These are phyloP conservation scores for Adelphocoris suturalis DNA, from an alignment of 2,888 invertebrate species.

Conservation along the genomic window DNA sequence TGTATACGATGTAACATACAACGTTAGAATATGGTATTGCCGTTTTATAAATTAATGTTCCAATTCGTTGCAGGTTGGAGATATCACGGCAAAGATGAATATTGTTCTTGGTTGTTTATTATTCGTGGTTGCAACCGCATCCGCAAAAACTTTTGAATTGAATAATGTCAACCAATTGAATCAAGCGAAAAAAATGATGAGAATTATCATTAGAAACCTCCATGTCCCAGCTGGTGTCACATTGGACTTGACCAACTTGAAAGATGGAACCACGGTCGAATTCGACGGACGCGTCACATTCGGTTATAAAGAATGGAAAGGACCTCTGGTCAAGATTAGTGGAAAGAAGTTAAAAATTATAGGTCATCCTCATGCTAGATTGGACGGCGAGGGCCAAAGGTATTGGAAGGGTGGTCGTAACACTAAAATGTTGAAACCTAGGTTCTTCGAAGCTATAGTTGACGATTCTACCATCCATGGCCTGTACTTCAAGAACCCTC, in stretches of 20 bases:
- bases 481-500: constrained; percentile 35
- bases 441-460: constrained; percentile 31
- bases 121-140: not conserved
- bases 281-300: constrained; percentile 30
- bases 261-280: constrained; percentile 10
- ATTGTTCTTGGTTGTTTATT: not conserved
- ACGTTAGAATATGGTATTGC: too few species aligned
- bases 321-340: constrained; percentile 40
- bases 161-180: constrained; percentile 19
- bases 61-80: too few species aligned
- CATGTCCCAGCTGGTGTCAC: constrained; percentile 43
- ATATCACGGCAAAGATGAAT: too few species aligned
- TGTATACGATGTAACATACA: too few species aligned
- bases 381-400: constrained; percentile 50
- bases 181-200: constrained; percentile 8
- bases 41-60: too few species aligned
- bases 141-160: not conserved
- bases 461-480: constrained; percentile 31
- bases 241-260: constrained; percentile 18
- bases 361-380: not conserved
- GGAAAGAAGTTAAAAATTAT: constrained; percentile 4
- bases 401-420: constrained; percentile 40
- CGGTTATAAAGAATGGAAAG: constrained; percentile 52
- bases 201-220: constrained; percentile 30
- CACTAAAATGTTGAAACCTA: not conserved